Evolutionary conservation across 2,797 vertebrate genomes (phyloP).

Genomic region (Acropternis orthonyx): DNA sequence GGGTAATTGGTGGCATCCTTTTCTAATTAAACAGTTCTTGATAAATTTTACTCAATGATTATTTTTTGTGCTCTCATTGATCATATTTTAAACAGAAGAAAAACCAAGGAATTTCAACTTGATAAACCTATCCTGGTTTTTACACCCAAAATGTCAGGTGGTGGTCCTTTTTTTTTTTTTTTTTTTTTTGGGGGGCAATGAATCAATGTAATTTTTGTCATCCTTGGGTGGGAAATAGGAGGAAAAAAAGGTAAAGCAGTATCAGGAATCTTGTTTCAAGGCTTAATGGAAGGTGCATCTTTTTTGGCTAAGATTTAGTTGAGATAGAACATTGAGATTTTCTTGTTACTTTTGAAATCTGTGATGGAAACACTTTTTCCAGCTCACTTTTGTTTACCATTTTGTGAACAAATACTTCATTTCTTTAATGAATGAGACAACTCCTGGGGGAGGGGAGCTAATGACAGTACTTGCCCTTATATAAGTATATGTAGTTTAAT

Average conservation of each 20-base stretch:
- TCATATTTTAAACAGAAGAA: not conserved
- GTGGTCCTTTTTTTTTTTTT: not conserved
- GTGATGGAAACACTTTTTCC: not conserved
- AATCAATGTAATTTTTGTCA: not conserved
- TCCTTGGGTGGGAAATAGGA: not conserved
- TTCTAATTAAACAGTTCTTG: not conserved
- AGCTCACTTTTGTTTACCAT: not conserved
- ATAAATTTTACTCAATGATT: not conserved
- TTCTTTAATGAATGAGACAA: not conserved
- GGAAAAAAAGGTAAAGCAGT: not conserved
- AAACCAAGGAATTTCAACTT: not conserved
- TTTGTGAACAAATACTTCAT: not conserved
- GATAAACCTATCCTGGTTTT: not conserved
- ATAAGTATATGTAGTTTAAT: not conserved
- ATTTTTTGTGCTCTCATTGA: not conserved
- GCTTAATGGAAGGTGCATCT: not conserved
- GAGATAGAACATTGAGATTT: not conserved
- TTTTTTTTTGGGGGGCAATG: not conserved
- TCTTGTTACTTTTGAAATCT: not conserved
- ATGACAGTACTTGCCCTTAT: not conserved
- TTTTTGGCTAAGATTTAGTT: not conserved
- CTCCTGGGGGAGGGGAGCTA: rapidly evolving
- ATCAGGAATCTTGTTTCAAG: not conserved
- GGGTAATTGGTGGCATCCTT: not conserved
- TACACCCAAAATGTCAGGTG: not conserved